A percentile compares a stretch with the other conserved stretches of the same genome.
These are phyloP conservation scores for Oscheius sp. DNA, from an alignment of 2,888 invertebrate species.

Conservation along the genomic window DNA sequence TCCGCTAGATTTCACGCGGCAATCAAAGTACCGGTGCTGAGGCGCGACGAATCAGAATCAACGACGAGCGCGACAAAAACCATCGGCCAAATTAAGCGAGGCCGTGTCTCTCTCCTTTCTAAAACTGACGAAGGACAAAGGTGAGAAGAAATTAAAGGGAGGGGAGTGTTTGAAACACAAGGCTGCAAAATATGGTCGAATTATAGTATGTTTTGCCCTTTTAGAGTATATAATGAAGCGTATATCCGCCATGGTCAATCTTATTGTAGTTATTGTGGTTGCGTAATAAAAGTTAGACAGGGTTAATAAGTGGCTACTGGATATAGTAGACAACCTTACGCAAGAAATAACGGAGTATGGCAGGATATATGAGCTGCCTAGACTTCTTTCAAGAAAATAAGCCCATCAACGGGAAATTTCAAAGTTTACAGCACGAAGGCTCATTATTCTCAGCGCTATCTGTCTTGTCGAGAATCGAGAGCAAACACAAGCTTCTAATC, in stretches of 20 bases:
- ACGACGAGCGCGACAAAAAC: conserved; percentile 26
- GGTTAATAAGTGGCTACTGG: conserved; percentile 28
- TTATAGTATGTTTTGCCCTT: neutral
- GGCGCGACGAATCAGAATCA: conserved; percentile 11
- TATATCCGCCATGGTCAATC: neutral
- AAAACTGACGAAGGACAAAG: conserved; percentile 36
- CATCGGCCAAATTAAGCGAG: conserved; percentile 25
- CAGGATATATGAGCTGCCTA: no score
- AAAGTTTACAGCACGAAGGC: no score
- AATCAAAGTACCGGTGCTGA: conserved; percentile 23
- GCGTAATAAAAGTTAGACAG: neutral
- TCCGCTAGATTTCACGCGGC: conserved; percentile 37
- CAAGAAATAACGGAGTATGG: neutral
- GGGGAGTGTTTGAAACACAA: conserved; percentile 15
- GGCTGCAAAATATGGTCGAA: neutral
- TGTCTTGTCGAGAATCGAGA: neutral
- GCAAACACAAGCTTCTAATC: conserved; percentile 32
- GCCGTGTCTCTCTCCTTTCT: conserved; percentile 4
- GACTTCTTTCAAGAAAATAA: no score
- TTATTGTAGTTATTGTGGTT: conserved; percentile 2
- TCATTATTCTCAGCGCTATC: no score
- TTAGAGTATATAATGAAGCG: no score
- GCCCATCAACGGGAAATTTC: no score
- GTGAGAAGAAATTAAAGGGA: conserved; percentile 22
- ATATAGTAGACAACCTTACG: conserved; percentile 21